phyloP scores from a whole-genome alignment of 1,140 invertebrate species.

The Meteorus sp. region DNA sequence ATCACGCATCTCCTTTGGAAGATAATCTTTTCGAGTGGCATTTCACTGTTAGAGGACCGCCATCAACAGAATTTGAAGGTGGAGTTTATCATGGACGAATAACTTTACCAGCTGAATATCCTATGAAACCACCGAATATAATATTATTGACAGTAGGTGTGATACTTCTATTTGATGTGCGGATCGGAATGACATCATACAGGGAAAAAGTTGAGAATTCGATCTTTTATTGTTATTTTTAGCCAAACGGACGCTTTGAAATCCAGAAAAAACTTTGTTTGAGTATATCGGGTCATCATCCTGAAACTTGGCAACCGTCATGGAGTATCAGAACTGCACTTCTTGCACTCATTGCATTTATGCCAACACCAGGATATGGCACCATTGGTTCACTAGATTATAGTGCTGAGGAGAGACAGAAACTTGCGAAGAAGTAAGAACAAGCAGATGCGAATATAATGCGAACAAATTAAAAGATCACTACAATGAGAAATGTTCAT shows the following conservation, averaged over 20 bases:
- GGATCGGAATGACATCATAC: no score
- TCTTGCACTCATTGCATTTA: conserved; percentile 90
- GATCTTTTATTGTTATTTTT: conserved; percentile 38
- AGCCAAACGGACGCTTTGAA: conserved; percentile 96
- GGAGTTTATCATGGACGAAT: conserved; percentile 93
- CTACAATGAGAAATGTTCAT: not conserved
- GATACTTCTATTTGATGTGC: conserved; percentile 15
- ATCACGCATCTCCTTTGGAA: conserved; percentile 87
- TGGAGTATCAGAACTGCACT: conserved; percentile 96
- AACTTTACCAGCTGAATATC: conserved; percentile 88
- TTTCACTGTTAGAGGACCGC: conserved; percentile 89
- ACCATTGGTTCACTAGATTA: conserved; percentile 92
- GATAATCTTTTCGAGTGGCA: conserved; percentile 99
- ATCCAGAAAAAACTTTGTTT: conserved; percentile 94
- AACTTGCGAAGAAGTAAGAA: conserved; percentile 75
- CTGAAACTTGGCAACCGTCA: conserved; percentile 95
- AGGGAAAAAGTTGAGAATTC: no score
- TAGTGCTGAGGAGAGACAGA: conserved; percentile 77
- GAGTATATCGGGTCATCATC: conserved; percentile 96
- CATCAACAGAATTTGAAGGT: conserved; percentile 84
- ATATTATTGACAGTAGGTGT: conserved; percentile 83
- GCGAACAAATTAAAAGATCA: not conserved
- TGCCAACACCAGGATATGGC: conserved; percentile 86
- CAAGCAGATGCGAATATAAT: not conserved
- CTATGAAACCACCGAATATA: conserved; percentile 97